Percentiles rank a stretch among this genome's conserved stretches.
These are phyloP conservation scores for Heterocephalus glaber DNA, from an alignment of 2,113 vertebrate genomes.

Conservation along the genomic window DNA sequence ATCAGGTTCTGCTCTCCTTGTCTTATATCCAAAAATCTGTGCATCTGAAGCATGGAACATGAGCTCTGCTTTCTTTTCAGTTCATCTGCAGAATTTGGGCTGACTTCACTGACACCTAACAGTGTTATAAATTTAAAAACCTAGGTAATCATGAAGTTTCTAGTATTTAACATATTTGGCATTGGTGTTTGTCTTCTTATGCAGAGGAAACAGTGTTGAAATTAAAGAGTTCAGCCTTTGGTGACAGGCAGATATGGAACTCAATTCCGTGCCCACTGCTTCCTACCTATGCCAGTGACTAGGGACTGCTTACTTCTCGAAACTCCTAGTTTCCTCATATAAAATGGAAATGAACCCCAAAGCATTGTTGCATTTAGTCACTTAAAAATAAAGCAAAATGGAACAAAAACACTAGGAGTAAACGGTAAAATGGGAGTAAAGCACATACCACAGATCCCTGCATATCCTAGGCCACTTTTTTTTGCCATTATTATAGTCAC, in stretches of 20 bases:
- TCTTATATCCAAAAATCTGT: neutral
- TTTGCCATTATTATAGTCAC: neutral
- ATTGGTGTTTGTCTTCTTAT: neutral
- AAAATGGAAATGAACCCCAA: neutral
- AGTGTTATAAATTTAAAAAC: neutral
- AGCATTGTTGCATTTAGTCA: neutral
- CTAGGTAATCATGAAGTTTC: neutral
- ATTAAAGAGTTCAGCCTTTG: neutral
- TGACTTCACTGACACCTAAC: neutral
- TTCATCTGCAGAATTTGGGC: neutral
- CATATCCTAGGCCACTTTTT: neutral
- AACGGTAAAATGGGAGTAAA: neutral
- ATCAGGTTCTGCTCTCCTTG: neutral
- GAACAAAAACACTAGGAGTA: neutral
- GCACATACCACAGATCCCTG: neutral
- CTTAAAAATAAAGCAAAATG: conserved; percentile 6
- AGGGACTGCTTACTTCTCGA: neutral
- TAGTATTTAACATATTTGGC: neutral
- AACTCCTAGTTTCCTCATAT: neutral
- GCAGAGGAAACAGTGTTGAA: neutral
- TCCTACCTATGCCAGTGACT: neutral
- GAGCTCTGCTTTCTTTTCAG: neutral
- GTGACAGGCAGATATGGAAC: neutral
- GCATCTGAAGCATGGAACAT: neutral
- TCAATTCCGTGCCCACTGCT: neutral